A percentile compares a stretch with the other conserved stretches of the same genome.
These are phyloP conservation scores for Sebastes trivittatus DNA, from an alignment of 2,797 vertebrate genomes.

Conservation along the genomic window DNA sequence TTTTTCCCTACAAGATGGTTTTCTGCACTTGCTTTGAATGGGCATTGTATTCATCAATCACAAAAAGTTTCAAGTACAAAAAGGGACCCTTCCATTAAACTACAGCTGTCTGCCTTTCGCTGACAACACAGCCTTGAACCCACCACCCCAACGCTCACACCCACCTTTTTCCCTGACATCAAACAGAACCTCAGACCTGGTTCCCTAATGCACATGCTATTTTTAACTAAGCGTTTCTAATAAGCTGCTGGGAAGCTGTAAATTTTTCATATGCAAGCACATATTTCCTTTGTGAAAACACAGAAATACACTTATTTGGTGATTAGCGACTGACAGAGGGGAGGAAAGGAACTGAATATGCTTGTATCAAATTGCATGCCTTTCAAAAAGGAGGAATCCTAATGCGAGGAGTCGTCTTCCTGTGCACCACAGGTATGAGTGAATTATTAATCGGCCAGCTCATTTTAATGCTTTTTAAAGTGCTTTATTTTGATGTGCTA, in stretches of 20 bases:
- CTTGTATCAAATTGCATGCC: constrained; percentile 86
- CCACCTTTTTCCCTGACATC: constrained; percentile 83
- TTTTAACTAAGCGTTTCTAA: constrained; percentile 88
- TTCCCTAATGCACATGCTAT: constrained; percentile 85
- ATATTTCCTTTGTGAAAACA: constrained; percentile 87
- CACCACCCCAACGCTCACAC: constrained; percentile 64
- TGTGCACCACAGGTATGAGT: constrained; percentile 87
- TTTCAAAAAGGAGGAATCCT: constrained; percentile 85
- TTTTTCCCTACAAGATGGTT: constrained; percentile 37
- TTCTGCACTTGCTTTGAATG: constrained; percentile 51
- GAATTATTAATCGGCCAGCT: constrained; percentile 88
- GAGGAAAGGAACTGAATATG: constrained; percentile 84
- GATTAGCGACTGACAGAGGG: constrained; percentile 86
- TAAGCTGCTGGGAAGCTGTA: constrained; percentile 86
- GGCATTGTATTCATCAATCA: constrained; percentile 66
- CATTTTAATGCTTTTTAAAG: constrained; percentile 89
- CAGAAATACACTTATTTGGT: constrained; percentile 89
- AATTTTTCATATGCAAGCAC: constrained; percentile 88
- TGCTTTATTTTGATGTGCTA: constrained; percentile 89
- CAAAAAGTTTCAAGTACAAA: constrained; percentile 63
- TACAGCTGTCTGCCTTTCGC: constrained; percentile 74
- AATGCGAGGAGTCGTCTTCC: constrained; percentile 85
- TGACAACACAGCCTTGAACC: constrained; percentile 77
- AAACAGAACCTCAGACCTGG: constrained; percentile 83
- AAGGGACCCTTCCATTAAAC: constrained; percentile 75